Evolutionary conservation across 1,140 invertebrate species (phyloP).

Genomic region (Calosoma granatense): DNA sequence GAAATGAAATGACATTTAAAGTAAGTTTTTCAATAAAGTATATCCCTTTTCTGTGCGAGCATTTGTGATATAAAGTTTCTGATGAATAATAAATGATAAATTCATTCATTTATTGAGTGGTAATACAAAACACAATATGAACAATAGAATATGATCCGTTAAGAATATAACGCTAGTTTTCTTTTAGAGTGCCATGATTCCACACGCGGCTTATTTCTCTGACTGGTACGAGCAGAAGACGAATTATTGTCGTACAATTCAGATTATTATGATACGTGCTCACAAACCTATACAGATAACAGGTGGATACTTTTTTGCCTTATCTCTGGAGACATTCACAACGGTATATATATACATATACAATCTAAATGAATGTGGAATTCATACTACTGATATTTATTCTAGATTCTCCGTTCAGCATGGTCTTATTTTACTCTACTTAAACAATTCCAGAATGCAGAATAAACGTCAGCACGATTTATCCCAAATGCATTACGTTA

Average conservation of each 20-base stretch:
- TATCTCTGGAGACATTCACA: constrained; percentile 19
- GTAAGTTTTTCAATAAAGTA: no score
- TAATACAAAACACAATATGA: no score
- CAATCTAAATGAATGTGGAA: not conserved
- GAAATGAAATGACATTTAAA: constrained; percentile 26
- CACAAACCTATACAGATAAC: constrained; percentile 16
- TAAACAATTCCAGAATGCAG: constrained; percentile 13
- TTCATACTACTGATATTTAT: constrained; percentile 8
- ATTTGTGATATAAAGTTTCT: no score
- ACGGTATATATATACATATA: constrained; percentile 9
- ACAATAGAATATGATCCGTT: no score
- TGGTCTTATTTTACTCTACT: constrained; percentile 25
- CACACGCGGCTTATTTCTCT: constrained; percentile 14
- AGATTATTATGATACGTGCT: constrained; percentile 17
- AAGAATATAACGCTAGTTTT: no score
- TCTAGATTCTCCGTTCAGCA: constrained; percentile 25
- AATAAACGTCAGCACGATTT: not conserved
- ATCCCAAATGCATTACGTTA: no score
- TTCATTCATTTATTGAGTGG: no score
- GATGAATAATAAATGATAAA: no score
- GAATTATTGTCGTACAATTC: constrained; percentile 15
- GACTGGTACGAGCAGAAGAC: constrained; percentile 17
- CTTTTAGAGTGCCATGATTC: constrained; percentile 18
- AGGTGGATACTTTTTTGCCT: constrained; percentile 18
- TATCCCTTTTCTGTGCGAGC: no score